These are phyloP conservation scores for Percina caprodes DNA, from an alignment of 2,113 vertebrate species.

Conservation along the genomic window DNA sequence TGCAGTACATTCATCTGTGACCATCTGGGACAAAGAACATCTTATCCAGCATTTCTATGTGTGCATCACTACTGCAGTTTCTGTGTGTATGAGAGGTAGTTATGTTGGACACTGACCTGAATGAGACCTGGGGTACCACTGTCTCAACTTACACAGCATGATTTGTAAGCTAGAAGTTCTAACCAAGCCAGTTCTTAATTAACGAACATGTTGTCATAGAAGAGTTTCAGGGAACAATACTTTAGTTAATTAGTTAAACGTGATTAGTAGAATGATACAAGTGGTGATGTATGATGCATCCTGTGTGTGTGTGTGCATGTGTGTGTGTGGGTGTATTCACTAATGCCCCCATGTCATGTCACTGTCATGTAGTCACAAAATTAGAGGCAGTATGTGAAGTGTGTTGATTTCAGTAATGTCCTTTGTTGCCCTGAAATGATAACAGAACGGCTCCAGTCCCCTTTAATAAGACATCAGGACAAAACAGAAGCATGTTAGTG, in stretches of 20 bases:
- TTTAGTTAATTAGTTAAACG: not conserved
- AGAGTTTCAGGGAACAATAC: not conserved
- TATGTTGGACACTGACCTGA: no score
- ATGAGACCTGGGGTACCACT: no score
- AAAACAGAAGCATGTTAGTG: not conserved
- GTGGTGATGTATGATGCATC: not conserved
- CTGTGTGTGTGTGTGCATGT: no score
- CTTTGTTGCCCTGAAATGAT: not conserved
- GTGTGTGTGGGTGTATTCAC: no score
- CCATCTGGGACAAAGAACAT: no score
- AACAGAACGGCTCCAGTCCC: not conserved
- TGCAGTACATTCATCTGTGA: no score
- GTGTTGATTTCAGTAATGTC: not conserved
- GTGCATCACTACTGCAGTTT: no score
- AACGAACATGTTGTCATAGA: not conserved
- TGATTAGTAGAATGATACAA: constrained; percentile 1
- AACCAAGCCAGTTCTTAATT: not conserved
- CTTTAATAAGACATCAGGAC: not conserved
- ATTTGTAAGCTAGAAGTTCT: no score
- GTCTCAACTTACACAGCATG: no score
- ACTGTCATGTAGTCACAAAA: not conserved
- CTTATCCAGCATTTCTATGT: no score
- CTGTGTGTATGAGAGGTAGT: no score
- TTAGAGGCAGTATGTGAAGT: not conserved
- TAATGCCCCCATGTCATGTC: no score